These are phyloP conservation scores for Myxocyprinus asiaticus DNA, from an alignment of 2,113 vertebrate species.

Conservation along the genomic window DNA sequence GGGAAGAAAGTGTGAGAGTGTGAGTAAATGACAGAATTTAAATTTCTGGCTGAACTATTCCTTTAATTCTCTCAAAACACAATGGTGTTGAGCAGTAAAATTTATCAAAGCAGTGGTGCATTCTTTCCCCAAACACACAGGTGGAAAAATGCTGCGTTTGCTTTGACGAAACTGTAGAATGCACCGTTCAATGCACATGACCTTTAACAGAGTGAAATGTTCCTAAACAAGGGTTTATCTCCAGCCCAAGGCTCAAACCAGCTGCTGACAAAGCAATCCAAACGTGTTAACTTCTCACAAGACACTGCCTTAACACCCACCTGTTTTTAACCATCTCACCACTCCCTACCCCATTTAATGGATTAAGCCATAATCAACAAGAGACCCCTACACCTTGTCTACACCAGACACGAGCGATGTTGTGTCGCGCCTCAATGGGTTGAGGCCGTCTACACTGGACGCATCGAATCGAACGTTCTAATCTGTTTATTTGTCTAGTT, in stretches of 20 bases:
- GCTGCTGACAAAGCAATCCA: conserved; percentile 6
- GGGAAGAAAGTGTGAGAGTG: too few species aligned
- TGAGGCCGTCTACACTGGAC: too few species aligned
- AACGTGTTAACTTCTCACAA: conserved; percentile 16
- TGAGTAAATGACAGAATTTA: too few species aligned
- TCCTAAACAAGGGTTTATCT: background rate
- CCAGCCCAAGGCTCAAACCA: background rate
- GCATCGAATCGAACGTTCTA: too few species aligned
- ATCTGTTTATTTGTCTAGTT: too few species aligned
- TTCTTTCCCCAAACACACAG: background rate
- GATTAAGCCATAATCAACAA: conserved; percentile 66
- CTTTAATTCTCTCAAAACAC: too few species aligned
- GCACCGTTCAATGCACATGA: background rate
- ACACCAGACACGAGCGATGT: too few species aligned
- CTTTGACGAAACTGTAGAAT: background rate
- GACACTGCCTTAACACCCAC: background rate
- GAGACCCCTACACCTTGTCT: conserved; percentile 25
- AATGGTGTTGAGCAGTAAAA: too few species aligned
- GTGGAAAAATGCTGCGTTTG: background rate
- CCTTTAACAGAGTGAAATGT: background rate
- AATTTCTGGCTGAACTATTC: too few species aligned
- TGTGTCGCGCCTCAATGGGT: too few species aligned
- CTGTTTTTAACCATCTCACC: background rate
- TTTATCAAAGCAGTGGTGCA: background rate
- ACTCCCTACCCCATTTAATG: conserved; percentile 33